phyloP scores from a whole-genome alignment of 2,888 invertebrate species.

The Nemotelus pantherinus region DNA sequence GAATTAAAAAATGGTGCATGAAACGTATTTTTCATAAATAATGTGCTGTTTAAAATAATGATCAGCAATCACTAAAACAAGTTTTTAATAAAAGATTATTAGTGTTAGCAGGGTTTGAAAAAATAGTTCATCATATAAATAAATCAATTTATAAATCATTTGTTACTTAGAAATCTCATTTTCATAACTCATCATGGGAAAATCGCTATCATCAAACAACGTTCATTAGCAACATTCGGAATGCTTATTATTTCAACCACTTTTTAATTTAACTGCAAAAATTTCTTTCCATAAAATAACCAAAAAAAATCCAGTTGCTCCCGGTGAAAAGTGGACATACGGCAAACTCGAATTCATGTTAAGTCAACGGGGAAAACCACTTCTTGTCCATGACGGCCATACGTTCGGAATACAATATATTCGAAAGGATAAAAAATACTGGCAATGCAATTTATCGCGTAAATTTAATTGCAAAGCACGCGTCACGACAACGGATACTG shows the following conservation, averaged over 20 bases:
- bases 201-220: slow-evolving; percentile 23
- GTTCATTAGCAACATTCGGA: slow-evolving; percentile 2
- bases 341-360: slow-evolving; percentile 66
- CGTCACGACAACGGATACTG: slow-evolving; percentile 63
- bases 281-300: background rate
- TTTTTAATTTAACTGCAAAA: background rate
- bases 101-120: slow-evolving; percentile 14
- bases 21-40: too few species aligned
- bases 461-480: slow-evolving; percentile 66
- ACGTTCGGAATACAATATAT: slow-evolving; percentile 65
- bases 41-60: too few species aligned
- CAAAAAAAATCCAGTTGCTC: slow-evolving; percentile 59
- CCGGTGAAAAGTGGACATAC: slow-evolving; percentile 65
- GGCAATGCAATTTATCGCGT: slow-evolving; percentile 65
- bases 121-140: background rate
- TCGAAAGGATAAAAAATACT: slow-evolving; percentile 65
- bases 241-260: background rate
- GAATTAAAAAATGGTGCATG: too few species aligned
- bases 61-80: too few species aligned
- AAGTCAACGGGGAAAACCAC: slow-evolving; percentile 64
- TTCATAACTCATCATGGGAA: background rate
- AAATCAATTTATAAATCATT: background rate
- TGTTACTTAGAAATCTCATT: background rate
- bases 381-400: slow-evolving; percentile 64
- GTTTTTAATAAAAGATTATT: too few species aligned